These are phyloP conservation scores for Nomada fabriciana DNA, from an alignment of 2,888 invertebrate species.

Conservation along the genomic window DNA sequence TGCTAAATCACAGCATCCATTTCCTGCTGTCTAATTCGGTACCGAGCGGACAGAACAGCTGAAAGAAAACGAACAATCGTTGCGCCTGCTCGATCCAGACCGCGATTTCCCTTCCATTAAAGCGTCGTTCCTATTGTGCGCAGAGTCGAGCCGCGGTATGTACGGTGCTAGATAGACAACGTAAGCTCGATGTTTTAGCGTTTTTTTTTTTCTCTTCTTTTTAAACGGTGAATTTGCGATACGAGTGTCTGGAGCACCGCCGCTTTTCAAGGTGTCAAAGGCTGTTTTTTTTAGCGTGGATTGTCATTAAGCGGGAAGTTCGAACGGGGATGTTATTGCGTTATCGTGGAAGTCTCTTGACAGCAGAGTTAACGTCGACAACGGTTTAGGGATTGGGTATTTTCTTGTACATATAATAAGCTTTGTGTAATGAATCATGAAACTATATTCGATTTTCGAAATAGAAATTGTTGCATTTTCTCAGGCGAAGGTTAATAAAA, in stretches of 20 bases:
- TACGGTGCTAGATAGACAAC: background rate
- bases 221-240: background rate
- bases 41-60: background rate
- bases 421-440: too few relatives aligned
- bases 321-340: too few relatives aligned
- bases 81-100: slow-evolving; percentile 6
- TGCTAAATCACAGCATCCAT: slow-evolving; percentile 26
- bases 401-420: too few relatives aligned
- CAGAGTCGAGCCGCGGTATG: background rate
- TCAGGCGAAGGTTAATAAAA: too few relatives aligned
- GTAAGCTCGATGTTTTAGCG: slow-evolving; percentile 2
- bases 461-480: too few relatives aligned
- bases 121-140: slow-evolving; percentile 16
- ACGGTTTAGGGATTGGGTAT: too few relatives aligned
- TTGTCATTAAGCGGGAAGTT: too few relatives aligned
- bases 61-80: slow-evolving; percentile 24
- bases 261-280: too few relatives aligned
- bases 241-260: slow-evolving; percentile 3
- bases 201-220: background rate
- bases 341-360: too few relatives aligned
- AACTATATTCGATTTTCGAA: too few relatives aligned
- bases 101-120: slow-evolving; percentile 34
- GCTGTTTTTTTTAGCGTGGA: too few relatives aligned
- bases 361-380: too few relatives aligned
- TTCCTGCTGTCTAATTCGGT: slow-evolving; percentile 31